These are phyloP conservation scores for Ylistrum balloti DNA, from an alignment of 1,140 invertebrate species.

Conservation along the genomic window DNA sequence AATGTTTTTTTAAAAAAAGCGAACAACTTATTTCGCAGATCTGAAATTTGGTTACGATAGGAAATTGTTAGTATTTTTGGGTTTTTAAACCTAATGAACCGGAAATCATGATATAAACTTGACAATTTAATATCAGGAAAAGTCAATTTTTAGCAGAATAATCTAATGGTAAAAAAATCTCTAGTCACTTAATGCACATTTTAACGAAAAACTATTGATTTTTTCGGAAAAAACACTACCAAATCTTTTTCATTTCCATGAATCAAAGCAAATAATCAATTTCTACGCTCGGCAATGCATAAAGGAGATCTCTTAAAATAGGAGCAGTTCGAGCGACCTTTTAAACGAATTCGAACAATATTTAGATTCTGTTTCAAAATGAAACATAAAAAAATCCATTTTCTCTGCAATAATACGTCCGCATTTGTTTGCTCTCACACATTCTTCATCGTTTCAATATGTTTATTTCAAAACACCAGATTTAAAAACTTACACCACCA, in stretches of 20 bases:
- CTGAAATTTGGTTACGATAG: no score
- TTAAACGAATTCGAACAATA: background rate
- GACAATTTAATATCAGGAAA: background rate
- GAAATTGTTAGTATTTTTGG: background rate
- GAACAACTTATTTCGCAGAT: no score
- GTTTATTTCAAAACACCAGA: no score
- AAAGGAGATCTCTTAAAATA: background rate
- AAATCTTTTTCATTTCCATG: background rate
- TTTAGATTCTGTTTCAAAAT: background rate
- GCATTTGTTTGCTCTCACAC: background rate
- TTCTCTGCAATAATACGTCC: background rate
- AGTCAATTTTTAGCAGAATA: background rate
- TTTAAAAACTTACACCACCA: no score
- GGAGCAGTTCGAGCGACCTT: background rate
- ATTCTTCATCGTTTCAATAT: background rate
- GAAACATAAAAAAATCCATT: background rate
- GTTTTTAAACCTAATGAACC: background rate
- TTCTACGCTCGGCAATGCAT: background rate
- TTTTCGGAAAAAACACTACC: background rate
- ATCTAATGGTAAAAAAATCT: background rate
- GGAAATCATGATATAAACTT: background rate
- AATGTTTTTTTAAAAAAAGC: no score
- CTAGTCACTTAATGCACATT: background rate
- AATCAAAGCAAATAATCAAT: slow-evolving; percentile 1
- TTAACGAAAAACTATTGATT: background rate